These are phyloP conservation scores for Zaprionus capensis DNA, from an alignment of 1,140 invertebrate genomes.

Conservation along the genomic window DNA sequence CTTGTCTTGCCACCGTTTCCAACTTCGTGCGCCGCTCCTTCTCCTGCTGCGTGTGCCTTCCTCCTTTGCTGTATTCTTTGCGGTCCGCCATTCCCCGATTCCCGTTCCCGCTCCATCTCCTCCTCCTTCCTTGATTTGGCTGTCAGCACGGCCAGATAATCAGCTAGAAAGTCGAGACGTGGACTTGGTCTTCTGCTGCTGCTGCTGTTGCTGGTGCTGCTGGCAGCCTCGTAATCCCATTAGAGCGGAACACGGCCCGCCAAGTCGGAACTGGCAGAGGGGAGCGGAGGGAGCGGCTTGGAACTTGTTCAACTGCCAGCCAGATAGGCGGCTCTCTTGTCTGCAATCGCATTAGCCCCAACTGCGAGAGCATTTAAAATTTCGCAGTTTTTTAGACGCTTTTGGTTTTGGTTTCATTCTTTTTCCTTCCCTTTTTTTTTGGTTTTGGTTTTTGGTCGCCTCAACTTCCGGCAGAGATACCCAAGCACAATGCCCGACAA, in stretches of 20 bases:
- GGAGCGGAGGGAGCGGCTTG: not conserved
- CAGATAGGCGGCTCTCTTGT: constrained; percentile 26
- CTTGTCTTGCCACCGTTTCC: constrained; percentile 53
- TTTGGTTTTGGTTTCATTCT: constrained; percentile 33
- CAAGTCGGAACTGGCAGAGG: constrained; percentile 31
- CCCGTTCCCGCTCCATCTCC: not conserved
- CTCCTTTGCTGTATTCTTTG: constrained; percentile 1
- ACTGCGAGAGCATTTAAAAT: constrained; percentile 42
- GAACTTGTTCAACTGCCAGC: constrained; percentile 8
- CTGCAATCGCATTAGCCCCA: constrained; percentile 72
- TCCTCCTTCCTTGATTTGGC: constrained; percentile 41
- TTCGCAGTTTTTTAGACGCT: constrained; percentile 31
- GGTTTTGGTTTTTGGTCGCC: constrained; percentile 30
- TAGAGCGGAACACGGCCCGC: constrained; percentile 41
- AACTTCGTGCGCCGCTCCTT: constrained; percentile 5
- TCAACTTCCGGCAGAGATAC: constrained; percentile 40
- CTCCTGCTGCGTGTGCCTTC: not conserved
- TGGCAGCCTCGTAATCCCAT: constrained; percentile 57
- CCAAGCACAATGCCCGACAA: constrained; percentile 19
- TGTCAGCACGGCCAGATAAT: constrained; percentile 73
- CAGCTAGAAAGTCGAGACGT: constrained; percentile 58
- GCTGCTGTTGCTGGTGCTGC: constrained; percentile 13
- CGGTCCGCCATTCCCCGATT: not conserved
- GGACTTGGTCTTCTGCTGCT: constrained; percentile 33
- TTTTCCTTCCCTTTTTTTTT: constrained; percentile 22